Evolutionary conservation across 2,113 vertebrate species (phyloP), one percentile per base, ranked within the genome.

Genomic region (Pipra filicauda): DNA sequence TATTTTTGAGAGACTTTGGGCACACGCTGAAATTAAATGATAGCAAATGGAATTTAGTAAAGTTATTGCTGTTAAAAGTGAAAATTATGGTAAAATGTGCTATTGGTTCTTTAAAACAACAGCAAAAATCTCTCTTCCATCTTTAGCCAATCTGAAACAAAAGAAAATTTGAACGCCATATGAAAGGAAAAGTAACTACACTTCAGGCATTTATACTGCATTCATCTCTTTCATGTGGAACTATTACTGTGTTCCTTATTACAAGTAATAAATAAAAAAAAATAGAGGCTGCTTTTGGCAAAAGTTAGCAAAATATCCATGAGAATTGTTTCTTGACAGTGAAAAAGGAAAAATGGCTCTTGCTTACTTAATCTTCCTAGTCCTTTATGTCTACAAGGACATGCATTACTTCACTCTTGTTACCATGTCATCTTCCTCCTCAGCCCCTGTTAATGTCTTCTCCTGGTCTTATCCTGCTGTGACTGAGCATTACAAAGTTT

Each of bases 401-500:
- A 93, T 92, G 96, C 97, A 96, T 98, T 98, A 96, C 95, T 97
- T 97, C 96, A 96, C 84, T 97, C 96, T 78, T 96, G 94, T 96
- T 92, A 78, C 94, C 92, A 89, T 95, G 77, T 95, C 78, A 96
- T 97, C 96, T 91, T 97, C 95, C 88, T 96, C 91, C 86, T 95
- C 96, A 97, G 97, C 97, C 98, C 96, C 98, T 98, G 96, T 93
- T 97, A 98, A 98, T 98, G 98, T 97, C 98, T 97, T 97, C 97
- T 97, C 93, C 97, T 98, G 98, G 97, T 94, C 97, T 97, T 97
- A 96, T 97, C 97, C 97, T 95, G 97, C 98, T 98, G 98, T 98
- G 98, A 98, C 98, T 98, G 98, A 98, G 98, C 98, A 98, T 98
- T 98, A 98, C 97, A 97, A 98, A 97, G 97, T 98, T 98, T 98